phyloP scores from a whole-genome alignment of 2,888 invertebrate genomes.

The Urechis unicinctus region DNA sequence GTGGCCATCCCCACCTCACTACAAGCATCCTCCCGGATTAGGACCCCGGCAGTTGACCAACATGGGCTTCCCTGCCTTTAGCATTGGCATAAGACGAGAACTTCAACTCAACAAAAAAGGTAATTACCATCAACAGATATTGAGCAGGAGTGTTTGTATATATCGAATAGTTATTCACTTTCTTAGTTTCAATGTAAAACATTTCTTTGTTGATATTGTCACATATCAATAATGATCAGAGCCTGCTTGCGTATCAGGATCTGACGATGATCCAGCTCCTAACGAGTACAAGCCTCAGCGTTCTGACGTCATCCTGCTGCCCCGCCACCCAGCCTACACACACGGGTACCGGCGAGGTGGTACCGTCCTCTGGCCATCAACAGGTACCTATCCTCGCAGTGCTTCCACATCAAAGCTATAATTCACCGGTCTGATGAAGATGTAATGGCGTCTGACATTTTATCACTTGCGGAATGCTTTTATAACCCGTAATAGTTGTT shows the following conservation, averaged over 20 bases:
- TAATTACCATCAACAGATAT: too few relatives aligned
- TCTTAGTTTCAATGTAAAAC: too few relatives aligned
- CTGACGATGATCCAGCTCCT: background rate
- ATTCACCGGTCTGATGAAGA: too few relatives aligned
- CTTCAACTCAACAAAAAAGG: background rate
- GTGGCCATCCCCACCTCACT: constrained; percentile 42
- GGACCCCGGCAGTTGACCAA: constrained; percentile 1
- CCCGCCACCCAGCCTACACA: constrained; percentile 23
- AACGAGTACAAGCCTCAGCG: background rate
- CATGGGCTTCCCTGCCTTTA: background rate
- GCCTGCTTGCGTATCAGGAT: background rate
- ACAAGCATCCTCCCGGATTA: constrained; percentile 23
- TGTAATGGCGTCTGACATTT: too few relatives aligned
- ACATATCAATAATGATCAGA: background rate
- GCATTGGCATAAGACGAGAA: background rate
- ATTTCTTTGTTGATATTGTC: background rate
- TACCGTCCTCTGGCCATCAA: constrained; percentile 36
- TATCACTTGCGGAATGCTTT: too few relatives aligned
- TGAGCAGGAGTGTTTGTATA: too few relatives aligned
- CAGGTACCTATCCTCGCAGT: constrained; percentile 9
- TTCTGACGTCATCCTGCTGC: background rate
- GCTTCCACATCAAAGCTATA: too few relatives aligned
- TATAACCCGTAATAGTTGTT: too few relatives aligned
- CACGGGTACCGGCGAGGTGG: constrained; percentile 35
- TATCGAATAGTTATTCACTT: too few relatives aligned